Evolutionary conservation across 2,888 invertebrate genomes (phyloP).

Genomic region (Lucinisca nassula): DNA sequence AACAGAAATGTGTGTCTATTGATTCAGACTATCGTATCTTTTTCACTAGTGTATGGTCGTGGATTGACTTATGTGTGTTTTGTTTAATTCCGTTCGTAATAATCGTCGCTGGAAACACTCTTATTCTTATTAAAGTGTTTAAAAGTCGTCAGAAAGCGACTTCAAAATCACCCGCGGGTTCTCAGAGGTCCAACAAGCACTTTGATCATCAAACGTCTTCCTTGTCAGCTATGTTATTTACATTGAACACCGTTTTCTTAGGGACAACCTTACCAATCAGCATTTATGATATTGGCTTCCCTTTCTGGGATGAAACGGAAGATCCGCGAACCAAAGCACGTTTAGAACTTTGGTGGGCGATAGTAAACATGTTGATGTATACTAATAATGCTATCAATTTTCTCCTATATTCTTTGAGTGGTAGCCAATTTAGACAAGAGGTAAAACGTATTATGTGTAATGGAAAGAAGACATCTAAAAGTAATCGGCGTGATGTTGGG

Average conservation of each 20-base stretch:
- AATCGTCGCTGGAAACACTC: too few species aligned
- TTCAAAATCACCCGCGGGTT: not conserved
- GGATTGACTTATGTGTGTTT: conserved; percentile 81
- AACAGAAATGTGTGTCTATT: conserved; percentile 50
- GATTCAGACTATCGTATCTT: conserved; percentile 65
- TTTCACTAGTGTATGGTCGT: conserved; percentile 74
- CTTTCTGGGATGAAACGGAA: conserved; percentile 47
- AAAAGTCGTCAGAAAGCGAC: conserved; percentile 58
- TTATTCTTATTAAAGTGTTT: conserved; percentile 71
- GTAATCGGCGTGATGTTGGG: too few species aligned
- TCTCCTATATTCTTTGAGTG: conserved; percentile 80
- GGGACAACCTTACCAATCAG: conserved; percentile 77
- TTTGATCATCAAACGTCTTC: conserved; percentile 66
- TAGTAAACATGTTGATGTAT: conserved; percentile 79
- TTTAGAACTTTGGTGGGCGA: conserved; percentile 72
- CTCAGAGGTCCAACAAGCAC: too few species aligned
- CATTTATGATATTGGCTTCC: conserved; percentile 71
- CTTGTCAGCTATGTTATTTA: conserved; percentile 77
- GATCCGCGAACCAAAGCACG: conserved; percentile 20
- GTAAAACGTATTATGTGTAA: conserved; percentile 35
- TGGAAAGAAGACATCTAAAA: not conserved
- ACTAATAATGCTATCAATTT: conserved; percentile 81
- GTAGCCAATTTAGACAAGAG: conserved; percentile 79
- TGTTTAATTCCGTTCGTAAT: conserved; percentile 78
- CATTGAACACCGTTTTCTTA: conserved; percentile 78